A percentile compares a stretch with the other conserved stretches of the same genome.
phyloP scores from a whole-genome alignment of 2,113 vertebrate species.

The Sorex fumeus region DNA sequence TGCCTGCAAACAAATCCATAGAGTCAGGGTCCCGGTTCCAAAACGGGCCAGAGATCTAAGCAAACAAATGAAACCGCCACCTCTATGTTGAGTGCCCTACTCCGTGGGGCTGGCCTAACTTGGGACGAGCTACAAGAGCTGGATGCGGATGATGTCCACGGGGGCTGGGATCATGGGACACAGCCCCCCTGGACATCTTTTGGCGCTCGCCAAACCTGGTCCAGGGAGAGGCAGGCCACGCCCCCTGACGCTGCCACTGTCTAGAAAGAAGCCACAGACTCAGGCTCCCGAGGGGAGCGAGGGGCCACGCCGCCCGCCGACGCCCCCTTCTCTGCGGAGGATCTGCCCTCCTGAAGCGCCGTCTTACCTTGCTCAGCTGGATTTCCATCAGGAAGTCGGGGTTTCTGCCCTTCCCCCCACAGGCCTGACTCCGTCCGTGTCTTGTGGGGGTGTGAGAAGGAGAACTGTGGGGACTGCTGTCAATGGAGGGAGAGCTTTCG shows the following conservation, averaged over 20 bases:
- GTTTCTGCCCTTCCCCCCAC: slow-evolving; percentile 95
- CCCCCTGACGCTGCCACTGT: not conserved
- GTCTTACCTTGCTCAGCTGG: slow-evolving; percentile 96
- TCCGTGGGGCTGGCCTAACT: no score
- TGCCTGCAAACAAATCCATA: not conserved
- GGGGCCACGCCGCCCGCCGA: no score
- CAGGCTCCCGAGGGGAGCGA: no score
- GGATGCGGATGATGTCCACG: accelerated
- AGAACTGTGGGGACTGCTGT: slow-evolving; percentile 95
- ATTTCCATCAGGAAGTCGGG: slow-evolving; percentile 98
- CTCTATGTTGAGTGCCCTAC: not conserved
- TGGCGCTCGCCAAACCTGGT: no score
- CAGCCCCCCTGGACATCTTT: no score
- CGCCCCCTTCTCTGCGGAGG: not conserved
- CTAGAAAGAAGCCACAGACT: no score
- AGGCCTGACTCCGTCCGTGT: slow-evolving; percentile 88
- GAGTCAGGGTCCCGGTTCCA: not conserved
- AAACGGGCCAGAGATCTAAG: not conserved
- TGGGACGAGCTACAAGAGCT: not conserved
- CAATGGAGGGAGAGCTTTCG: not conserved
- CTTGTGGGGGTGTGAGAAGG: slow-evolving; percentile 96
- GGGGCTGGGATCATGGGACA: no score
- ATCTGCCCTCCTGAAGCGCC: not conserved
- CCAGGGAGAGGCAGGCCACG: no score
- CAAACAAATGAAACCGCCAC: not conserved